Base-by-base conservation (phyloP, 2,888 invertebrate genomes). In the Lasioglossum morio region DNA sequence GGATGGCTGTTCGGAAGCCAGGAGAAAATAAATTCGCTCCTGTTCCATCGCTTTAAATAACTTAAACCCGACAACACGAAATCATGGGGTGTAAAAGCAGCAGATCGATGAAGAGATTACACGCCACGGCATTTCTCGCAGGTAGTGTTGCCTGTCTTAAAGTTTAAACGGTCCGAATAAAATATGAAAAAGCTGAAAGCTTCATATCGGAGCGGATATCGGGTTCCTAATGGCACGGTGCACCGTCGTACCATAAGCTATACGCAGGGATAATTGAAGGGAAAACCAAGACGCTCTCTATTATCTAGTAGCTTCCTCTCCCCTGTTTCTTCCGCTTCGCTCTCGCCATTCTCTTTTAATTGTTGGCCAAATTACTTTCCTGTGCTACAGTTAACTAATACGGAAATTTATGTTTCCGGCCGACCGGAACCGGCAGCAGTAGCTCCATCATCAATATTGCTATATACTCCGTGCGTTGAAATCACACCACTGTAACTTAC, bases 171-270 rank as follows among this genome's bases (percentile, higher is more conserved):
- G 69, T 78, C 72, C 34, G 63, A 63, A 86, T 72, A 79, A 72
- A 79, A 76, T 78, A 72, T 74, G 40, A 73, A 76, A 85, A 60
- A 77, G 48, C 63, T 69, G 76, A 82, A 69, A 81, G 82, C 81
- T 78, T 69, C 27, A 72, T 43, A 76, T 77, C 83, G 76, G 83
- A 79, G 27, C 74, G 60, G 86, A 89, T 94, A 94, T 94, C 94
- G 87, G 90, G 92, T 94, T 94, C 91, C 94, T 94, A 94, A 94
- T 94, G 93, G 94, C 90, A 94, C 91, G 93, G 92, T 91, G 91
- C 93, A 93, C 90, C 92, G 89, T 79, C 80, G 86, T 89, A 88
- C 83, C 90, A 89, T 94, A 94, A 94, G 94, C 93, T 92, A 91
- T 88, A 90, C 92, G 90, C 89, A 82, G 90, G 92, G 91, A 92